These are phyloP conservation scores for Penelope pileata DNA, from an alignment of 2,113 vertebrate species.

Conservation along the genomic window DNA sequence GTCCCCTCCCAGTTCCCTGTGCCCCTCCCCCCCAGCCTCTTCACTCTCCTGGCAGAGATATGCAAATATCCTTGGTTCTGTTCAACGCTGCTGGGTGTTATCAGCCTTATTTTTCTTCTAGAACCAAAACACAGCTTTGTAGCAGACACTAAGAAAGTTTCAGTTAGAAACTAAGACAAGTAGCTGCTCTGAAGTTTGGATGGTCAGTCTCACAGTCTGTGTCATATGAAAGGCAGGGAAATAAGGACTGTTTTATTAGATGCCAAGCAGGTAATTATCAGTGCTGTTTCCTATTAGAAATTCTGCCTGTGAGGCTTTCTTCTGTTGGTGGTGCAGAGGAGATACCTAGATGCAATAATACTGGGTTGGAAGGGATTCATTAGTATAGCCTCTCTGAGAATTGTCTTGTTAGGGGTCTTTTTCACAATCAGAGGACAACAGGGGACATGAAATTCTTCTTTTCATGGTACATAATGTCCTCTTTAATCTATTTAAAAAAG, in stretches of 20 bases:
- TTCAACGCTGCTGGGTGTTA: too few species aligned
- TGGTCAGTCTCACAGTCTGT: neutral
- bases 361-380: neutral
- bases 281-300: neutral
- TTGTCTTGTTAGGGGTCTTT: neutral
- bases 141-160: too few species aligned
- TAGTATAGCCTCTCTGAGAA: neutral
- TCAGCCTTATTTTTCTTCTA: too few species aligned
- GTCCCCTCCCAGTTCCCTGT: too few species aligned
- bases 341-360: neutral
- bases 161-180: too few species aligned
- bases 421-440: neutral
- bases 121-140: too few species aligned
- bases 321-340: neutral
- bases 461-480: neutral
- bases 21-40: too few species aligned
- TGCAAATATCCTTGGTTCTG: too few species aligned
- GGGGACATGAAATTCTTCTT: neutral
- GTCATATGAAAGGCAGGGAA: neutral
- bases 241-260: neutral
- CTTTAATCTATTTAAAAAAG: neutral
- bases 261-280: neutral
- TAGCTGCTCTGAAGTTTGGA: neutral
- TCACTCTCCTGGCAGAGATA: too few species aligned
- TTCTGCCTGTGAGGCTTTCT: neutral